Base-by-base conservation (phyloP, 2,113 vertebrate genomes). In the Miniopterus natalensis region DNA sequence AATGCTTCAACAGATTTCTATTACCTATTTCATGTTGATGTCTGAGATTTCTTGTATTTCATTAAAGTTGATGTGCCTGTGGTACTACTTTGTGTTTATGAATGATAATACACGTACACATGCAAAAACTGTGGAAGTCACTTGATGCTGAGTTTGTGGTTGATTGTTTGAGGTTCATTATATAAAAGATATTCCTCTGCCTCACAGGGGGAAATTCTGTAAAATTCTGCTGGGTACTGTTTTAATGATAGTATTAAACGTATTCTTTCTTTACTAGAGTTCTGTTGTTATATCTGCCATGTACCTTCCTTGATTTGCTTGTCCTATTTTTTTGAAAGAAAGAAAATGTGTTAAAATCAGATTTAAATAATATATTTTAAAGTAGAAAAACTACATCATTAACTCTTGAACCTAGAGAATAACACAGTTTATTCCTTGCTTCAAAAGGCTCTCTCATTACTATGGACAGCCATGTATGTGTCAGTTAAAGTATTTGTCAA, bases 381-480 rank as follows among this genome's bases (percentile, higher is more conserved):
- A n/a, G 36, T 74, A 68, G 47, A 81, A 94, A 95, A 93, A 36
- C 6, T 4, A 71, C 18, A 85, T 47, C 25, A 65, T 68, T 92
- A 95, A 53, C 27, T 45, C 47, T 92, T 83, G 77, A 4, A 68
- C 95, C n/a, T 92, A 70, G 23, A 92, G 27, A 80, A 84, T 11
- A 84, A 14, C 20, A 92, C 20, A 92, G 18, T 92, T 87, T 84
- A 81, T 70, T 88, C 71, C 27, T 88, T 90, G 66, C 66, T 96
- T 94, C 42, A 70, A 59, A 95, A 40, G 13, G 3, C 21, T 63
- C 36, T 66, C 45, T 95, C 53, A 71, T 95, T 95, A 66, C 11
- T 63, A 63, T 94, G 71, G 70, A 84, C 25, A 81, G 70, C 5
- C 45, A 53, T 10, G n/a, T 88, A 59, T 15, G 25, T 90, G 55